phyloP scores from a whole-genome alignment of 2,113 vertebrate species.

The Colinus virginianus region DNA sequence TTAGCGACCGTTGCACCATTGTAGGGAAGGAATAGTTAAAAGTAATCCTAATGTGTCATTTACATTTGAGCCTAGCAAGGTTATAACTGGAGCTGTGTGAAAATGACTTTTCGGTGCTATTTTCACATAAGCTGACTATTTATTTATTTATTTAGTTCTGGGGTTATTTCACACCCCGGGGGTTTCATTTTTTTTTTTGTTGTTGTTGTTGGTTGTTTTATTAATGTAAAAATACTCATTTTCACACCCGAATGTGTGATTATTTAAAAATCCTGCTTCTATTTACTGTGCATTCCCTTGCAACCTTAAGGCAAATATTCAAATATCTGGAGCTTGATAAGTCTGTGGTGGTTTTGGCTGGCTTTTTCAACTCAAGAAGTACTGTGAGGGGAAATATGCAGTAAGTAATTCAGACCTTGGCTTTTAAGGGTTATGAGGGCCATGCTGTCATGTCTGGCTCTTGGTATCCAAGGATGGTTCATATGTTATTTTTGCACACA shows the following conservation, averaged over 20 bases:
- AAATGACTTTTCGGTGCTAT: slow-evolving; percentile 70
- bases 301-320: slow-evolving; percentile 63
- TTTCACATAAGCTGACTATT: slow-evolving; percentile 65
- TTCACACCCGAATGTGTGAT: slow-evolving; percentile 70
- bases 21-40: slow-evolving; percentile 54
- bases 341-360: not conserved
- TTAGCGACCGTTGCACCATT: not conserved
- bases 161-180: slow-evolving; percentile 72
- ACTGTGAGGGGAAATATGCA: not conserved
- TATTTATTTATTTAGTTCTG: slow-evolving; percentile 68
- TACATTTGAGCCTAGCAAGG: slow-evolving; percentile 63
- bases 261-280: slow-evolving; percentile 69
- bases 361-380: slow-evolving; percentile 8
- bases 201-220: slow-evolving; percentile 57
- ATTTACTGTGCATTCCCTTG: slow-evolving; percentile 55
- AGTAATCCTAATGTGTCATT: slow-evolving; percentile 52
- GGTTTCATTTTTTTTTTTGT: slow-evolving; percentile 33
- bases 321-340: slow-evolving; percentile 57
- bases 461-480: not conserved
- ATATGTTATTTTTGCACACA: not conserved
- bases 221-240: slow-evolving; percentile 74
- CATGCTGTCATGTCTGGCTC: not conserved
- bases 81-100: slow-evolving; percentile 64
- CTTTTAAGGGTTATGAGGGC: not conserved
- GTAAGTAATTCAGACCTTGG: not conserved